Evolutionary conservation across 2,888 invertebrate species (phyloP).

Genomic region (Tachina lurida): DNA sequence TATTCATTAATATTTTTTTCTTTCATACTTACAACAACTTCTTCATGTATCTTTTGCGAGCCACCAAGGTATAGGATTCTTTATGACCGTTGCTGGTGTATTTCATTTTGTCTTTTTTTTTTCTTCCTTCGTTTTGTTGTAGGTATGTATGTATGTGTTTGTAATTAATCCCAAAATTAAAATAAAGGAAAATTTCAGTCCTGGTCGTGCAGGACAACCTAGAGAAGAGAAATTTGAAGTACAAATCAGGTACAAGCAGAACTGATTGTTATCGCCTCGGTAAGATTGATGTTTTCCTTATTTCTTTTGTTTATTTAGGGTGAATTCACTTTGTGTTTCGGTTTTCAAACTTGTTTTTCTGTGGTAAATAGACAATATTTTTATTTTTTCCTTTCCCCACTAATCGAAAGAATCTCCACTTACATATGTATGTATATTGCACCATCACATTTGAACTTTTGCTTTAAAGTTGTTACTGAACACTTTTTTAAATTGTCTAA

Average conservation of each 20-base stretch:
- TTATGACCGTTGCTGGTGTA: slow-evolving; percentile 80
- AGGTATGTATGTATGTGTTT: too few relatives aligned
- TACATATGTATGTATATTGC: slow-evolving; percentile 49
- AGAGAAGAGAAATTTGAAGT: slow-evolving; percentile 5
- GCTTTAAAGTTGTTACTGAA: slow-evolving; percentile 2
- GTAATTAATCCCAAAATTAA: slow-evolving; percentile 50
- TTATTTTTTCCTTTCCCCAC: neutral
- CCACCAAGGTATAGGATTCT: slow-evolving; percentile 82
- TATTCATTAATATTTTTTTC: neutral
- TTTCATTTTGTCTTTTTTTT: slow-evolving; percentile 77
- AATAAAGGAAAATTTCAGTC: slow-evolving; percentile 9
- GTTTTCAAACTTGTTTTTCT: neutral
- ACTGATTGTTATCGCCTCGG: slow-evolving; percentile 18
- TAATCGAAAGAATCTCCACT: neutral
- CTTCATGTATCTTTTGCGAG: slow-evolving; percentile 83
- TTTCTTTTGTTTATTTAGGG: slow-evolving; percentile 36
- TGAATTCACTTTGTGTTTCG: slow-evolving; percentile 9
- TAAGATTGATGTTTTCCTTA: slow-evolving; percentile 7
- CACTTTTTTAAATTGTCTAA: slow-evolving; percentile 13
- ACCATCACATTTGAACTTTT: slow-evolving; percentile 13
- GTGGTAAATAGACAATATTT: slow-evolving; percentile 15
- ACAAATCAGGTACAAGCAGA: slow-evolving; percentile 66
- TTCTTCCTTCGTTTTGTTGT: neutral
- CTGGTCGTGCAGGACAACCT: slow-evolving; percentile 1
- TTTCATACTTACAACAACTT: slow-evolving; percentile 80